Conservation (phyloP, 2,888 invertebrate species). For the Stomorhina lunata region DNA sequence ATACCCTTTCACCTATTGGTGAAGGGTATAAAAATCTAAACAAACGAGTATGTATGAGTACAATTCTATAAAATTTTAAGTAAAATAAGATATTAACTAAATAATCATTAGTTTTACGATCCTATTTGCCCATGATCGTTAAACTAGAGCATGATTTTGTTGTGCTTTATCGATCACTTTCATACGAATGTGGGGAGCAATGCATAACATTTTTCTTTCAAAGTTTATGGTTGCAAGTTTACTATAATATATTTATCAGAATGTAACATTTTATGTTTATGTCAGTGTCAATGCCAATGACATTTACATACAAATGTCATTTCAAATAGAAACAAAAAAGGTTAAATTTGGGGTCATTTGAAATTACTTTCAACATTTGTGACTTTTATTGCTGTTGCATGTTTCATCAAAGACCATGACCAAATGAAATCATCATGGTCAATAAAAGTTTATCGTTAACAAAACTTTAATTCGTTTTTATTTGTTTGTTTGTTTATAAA, state of each 20-base stretch:
- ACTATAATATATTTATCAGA: too few species aligned
- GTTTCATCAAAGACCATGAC: conserved; percentile 15
- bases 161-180: neutral
- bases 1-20: neutral
- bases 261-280: neutral
- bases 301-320: conserved; percentile 10
- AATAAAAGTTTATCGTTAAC: conserved; percentile 51
- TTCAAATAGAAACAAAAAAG: conserved; percentile 11
- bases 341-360: neutral
- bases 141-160: neutral
- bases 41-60: neutral
- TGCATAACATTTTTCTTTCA: conserved; percentile 2
- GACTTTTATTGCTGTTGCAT: conserved; percentile 55
- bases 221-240: conserved; percentile 22
- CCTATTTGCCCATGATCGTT: conserved; percentile 13
- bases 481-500: neutral
- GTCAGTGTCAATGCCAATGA: conserved; percentile 7
- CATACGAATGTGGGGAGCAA: neutral
- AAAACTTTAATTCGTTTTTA: conserved; percentile 25
- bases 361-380: conserved; percentile 20
- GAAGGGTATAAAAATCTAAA: neutral
- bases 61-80: conserved; percentile 2
- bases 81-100: neutral
- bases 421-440: conserved; percentile 43
- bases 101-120: conserved; percentile 18